phyloP scores from a whole-genome alignment of 2,113 vertebrate species.

The Girardinichthys multiradiatus region DNA sequence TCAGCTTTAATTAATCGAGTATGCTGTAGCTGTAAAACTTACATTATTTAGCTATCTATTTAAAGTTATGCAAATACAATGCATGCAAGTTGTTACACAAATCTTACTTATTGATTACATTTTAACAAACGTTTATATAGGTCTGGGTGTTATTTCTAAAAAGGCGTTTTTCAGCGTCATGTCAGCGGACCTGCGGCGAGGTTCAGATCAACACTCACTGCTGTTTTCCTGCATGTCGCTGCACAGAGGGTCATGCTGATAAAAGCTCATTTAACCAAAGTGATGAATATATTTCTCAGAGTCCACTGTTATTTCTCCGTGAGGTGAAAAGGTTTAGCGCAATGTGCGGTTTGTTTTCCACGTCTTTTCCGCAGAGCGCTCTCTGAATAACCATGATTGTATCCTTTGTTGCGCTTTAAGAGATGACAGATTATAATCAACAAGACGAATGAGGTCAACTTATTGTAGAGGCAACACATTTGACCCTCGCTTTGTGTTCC shows the following conservation, averaged over 20 bases:
- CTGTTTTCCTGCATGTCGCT: neutral
- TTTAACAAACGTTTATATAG: too few relatives aligned
- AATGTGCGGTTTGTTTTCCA: constrained; percentile 38
- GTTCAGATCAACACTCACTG: neutral
- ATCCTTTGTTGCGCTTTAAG: constrained; percentile 64
- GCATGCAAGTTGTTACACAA: too few relatives aligned
- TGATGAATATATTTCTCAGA: constrained; percentile 7
- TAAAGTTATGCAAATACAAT: too few relatives aligned
- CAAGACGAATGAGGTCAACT: constrained; percentile 71
- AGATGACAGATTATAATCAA: constrained; percentile 74
- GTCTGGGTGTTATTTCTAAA: neutral
- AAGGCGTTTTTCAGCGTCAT: neutral
- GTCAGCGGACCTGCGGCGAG: neutral
- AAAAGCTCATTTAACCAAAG: neutral
- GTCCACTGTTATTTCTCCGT: constrained; percentile 27
- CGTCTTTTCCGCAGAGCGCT: constrained; percentile 53
- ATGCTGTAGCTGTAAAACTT: too few relatives aligned
- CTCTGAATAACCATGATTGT: constrained; percentile 68
- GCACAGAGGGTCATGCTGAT: neutral
- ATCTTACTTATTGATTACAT: too few relatives aligned
- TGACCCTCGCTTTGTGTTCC: constrained; percentile 43
- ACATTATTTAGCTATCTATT: too few relatives aligned
- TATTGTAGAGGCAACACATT: constrained; percentile 54
- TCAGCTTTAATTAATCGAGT: too few relatives aligned
- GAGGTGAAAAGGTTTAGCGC: constrained; percentile 48